Evolutionary conservation across 2,113 vertebrate genomes (phyloP), one percentile per base, ranked within the genome.

Genomic region (Euleptes europaea): DNA sequence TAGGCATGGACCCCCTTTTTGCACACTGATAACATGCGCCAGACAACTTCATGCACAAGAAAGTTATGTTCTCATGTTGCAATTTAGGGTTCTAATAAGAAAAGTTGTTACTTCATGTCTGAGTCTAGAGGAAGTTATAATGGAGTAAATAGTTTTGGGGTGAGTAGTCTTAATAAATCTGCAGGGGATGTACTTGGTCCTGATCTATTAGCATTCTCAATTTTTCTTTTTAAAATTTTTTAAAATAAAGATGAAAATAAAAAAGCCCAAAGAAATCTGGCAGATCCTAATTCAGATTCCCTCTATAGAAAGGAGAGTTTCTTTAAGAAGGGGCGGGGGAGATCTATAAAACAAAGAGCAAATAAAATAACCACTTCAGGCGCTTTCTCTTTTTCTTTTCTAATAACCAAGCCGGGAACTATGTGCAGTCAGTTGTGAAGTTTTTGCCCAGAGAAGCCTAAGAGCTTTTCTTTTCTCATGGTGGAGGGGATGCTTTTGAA

Each of bases 391-490:
- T 88, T 92, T 92, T 94, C 91, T 91, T 91, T 92, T 90, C 92
- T 74, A 82, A 89, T 91, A 94, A 91, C 90, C 86, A 92, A 90
- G 86, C 92, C 87, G 91, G 91, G 92, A 93, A 92, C 91, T 66
- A 88, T 91, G 92, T 88, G 91, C 93, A 90, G 88, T 94, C 91
- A 87, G 88, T 93, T 93, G 94, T 93, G 94, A 94, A 94, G 94
- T 93, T 94, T 86, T 92, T 93, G 89, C 93, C 92, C 87, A 86
- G 90, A 92, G 92, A 93, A 82, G 84, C 83, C 86, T 67, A 67
- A 90, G 26, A 93, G 94, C 94, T 92, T 94, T 94, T 92, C 93
- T 94, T 94, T 86, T 88, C 90, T 70, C 78, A 57, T 42, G 92
- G 91, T 60, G 88, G 89, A 82, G 88, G 91, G 88, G 90, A 92